Evolutionary conservation across 1,140 invertebrate species (phyloP).

Genomic region (Apis dorsata): DNA sequence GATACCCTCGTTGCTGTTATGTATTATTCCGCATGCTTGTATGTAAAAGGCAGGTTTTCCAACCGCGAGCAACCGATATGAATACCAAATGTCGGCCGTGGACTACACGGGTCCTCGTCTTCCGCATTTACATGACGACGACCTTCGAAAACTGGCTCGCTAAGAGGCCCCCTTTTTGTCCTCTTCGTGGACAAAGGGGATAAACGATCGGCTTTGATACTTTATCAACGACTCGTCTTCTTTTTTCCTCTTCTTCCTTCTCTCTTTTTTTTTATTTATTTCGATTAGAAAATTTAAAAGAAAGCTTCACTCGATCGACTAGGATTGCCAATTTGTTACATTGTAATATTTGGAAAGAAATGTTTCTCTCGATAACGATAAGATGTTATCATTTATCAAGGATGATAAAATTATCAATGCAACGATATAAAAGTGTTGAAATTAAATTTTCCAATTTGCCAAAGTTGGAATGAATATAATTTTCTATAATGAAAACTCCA

Average conservation of each 20-base stretch:
- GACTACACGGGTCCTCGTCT: conserved; percentile 11
- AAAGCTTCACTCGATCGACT: background rate
- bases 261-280: background rate
- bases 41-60: conserved; percentile 45
- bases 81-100: conserved; percentile 38
- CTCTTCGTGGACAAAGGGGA: background rate
- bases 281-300: background rate
- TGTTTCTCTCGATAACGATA: too few species aligned
- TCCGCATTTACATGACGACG: conserved; percentile 9
- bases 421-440: too few species aligned
- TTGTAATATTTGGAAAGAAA: too few species aligned
- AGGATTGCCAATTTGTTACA: too few species aligned
- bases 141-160: conserved; percentile 13
- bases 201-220: background rate
- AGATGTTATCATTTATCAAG: too few species aligned
- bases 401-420: too few species aligned
- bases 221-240: background rate
- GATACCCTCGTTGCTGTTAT: conserved; percentile 33
- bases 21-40: conserved; percentile 45
- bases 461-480: background rate
- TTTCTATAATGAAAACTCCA: background rate
- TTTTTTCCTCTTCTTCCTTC: too few species aligned
- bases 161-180: background rate
- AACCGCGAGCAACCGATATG: conserved; percentile 37
- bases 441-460: too few species aligned